Base-by-base conservation (phyloP, 2,797 vertebrate species). In the Caiman crocodilus region DNA sequence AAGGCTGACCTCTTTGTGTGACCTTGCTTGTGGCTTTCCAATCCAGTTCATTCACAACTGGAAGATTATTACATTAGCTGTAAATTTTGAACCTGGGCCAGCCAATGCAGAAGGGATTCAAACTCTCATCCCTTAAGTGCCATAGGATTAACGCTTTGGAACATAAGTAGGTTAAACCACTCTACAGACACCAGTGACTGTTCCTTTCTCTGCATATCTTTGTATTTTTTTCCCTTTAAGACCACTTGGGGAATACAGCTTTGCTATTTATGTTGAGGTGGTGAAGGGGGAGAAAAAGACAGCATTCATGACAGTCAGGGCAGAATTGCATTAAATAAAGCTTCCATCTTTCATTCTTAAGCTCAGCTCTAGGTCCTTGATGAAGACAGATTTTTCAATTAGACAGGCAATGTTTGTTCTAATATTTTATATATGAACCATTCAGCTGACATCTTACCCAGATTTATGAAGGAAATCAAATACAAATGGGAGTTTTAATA, bases 401-500 rank as follows among this genome's bases (percentile, higher is more conserved):
- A 97, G 87, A 96, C 96, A 97, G 89, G 87, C 90, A 97, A 82
- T 97, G 96, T 98, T 97, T 97, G 93, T 97, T 97, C 96, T 96
- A 95, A 95, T 96, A 94, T 95, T 97, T 97, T 97, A 96, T 94
- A 95, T 92, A 90, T 79, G 96, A 97, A 93, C 94, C 85, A 11
- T 94, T 95, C 89, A 35, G 57, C 89, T 85, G 91, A 96, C 97
- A 89, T 93, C 92, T 83, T 94, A 93, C 85, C 85, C 93, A 96
- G 97, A 97, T 97, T 97, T 97, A 98, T 96, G 95, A 95, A 92
- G 90, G 96, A 97, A 95, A 97, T 96, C 0, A 11, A 96, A 97
- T 97, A 93, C 97, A 97, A 98, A 97, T 97, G 90, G 91, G 94
- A 97, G 89, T 94, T 97, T 97, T 97, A 97, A 94, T 97, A 95